Evolutionary conservation across 1,140 invertebrate genomes (phyloP).

Genomic region (Gryllus bimaculatus): DNA sequence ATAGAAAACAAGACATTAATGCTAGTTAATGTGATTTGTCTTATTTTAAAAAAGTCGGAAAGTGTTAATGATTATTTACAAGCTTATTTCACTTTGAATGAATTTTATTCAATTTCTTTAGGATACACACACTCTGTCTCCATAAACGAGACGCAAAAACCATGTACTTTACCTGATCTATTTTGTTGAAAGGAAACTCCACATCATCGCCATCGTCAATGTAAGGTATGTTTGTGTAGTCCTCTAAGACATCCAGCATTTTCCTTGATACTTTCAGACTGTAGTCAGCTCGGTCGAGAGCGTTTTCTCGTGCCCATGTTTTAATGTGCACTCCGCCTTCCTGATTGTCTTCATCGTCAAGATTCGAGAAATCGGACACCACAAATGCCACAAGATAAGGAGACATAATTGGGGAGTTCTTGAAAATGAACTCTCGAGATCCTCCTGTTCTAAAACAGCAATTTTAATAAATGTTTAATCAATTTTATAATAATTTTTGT

Average conservation of each 20-base stretch:
- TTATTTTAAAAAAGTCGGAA: too few species aligned
- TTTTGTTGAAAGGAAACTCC: not conserved
- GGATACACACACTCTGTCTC: too few species aligned
- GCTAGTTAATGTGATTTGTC: too few species aligned
- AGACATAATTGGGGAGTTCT: slow-evolving; percentile 53
- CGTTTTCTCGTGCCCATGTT: slow-evolving; percentile 77
- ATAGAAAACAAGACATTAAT: too few species aligned
- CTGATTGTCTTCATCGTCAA: slow-evolving; percentile 27
- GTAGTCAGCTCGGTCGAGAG: slow-evolving; percentile 66
- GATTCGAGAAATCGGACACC: slow-evolving; percentile 47
- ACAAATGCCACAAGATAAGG: slow-evolving; percentile 46
- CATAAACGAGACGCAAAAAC: too few species aligned
- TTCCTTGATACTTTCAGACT: slow-evolving; percentile 45
- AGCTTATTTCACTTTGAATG: too few species aligned
- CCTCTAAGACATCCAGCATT: slow-evolving; percentile 41
- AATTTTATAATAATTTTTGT: not conserved
- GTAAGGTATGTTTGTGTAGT: slow-evolving; percentile 40
- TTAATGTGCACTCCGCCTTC: slow-evolving; percentile 36
- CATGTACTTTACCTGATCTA: not conserved
- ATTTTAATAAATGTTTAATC: too few species aligned
- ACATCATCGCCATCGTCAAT: too few species aligned
- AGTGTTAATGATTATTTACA: too few species aligned
- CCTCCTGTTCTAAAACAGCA: not conserved
- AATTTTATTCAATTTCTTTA: too few species aligned
- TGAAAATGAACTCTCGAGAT: not conserved